Evolutionary conservation across 2,888 invertebrate genomes (phyloP), one percentile per base, ranked within the genome.

Genomic region (Cryptops parisi): DNA sequence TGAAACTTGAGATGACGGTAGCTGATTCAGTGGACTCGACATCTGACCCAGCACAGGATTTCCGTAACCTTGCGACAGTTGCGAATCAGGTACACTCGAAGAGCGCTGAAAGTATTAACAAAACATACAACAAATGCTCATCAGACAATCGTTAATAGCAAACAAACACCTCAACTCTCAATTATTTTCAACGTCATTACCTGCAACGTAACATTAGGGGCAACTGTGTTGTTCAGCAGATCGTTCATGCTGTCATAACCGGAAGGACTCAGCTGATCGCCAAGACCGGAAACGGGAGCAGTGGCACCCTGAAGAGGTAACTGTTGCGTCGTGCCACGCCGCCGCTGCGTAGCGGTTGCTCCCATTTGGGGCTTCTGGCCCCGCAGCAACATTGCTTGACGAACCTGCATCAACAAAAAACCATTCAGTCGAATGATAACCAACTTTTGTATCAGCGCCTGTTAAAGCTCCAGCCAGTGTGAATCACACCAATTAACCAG

Each of bases 171-270:
- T 41, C 9, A 41, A 41, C 43, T n/a, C 5, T 12, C 17, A 41
- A 41, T n/a, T 15, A 41, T 12, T 15, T 33, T 9, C 6, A 15
- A 33, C 27, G 17, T 48, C n/a, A 47, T 59, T 63, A 76, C 72
- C 68, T 85, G 83, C 59, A 91, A 74, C 57, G 90, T 81, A 52
- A 93, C 91, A 70, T 93, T 93, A 50, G 87, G 87, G 3, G 89
- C 87, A 58, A 87, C 86, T 47, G 82, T 82, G 62, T 83, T 83
- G 66, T 84, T 85, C 64, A 90, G 76, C 61, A 93, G 75, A 57
- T 83, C 86, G 66, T 82, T 85, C 63, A 91, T 85, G 58, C 76
- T 76, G 60, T 78, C 70, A 44, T 46, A 55, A 22, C 53, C 56
- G 50, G 71, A 72, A 41, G 74, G 68, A 56, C 72, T 70, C 57